Base-by-base conservation (phyloP, 1,140 invertebrate genomes). In the Rhagoletis zephyria region DNA sequence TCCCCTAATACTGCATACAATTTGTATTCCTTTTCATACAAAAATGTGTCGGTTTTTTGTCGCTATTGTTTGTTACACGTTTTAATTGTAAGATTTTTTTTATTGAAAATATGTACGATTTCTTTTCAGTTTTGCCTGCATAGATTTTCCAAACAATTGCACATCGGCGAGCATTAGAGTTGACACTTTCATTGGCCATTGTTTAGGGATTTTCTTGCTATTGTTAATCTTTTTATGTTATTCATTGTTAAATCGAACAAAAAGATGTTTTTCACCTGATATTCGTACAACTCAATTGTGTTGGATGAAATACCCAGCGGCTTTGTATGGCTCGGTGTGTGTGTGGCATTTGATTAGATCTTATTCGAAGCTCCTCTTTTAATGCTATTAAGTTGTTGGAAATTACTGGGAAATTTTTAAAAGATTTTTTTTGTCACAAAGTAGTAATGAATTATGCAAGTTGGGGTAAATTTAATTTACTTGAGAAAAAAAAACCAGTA, bases 171-270 rank as follows among this genome's bases (percentile, higher is more conserved):
- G 48, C 19, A 81, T 56, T 81, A 81, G 56, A 81, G 74, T 81
- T 56, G 74, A 81, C 74, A 81, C 74, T 81, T 81, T 81, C 74
- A 81, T 81, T 81, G 74, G n/a, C 74, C n/a, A 81, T 81, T 81
- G 74, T 81, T 81, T 81, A 42, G 16, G 7, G 0, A 16, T 81
- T 81, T 42, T 56, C 19, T 56, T 56, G 51, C 51, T 56, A 56
- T 56, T 63, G 61, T 63, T 63, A 14, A 30, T 30, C 1, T 30
- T 30, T 30, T 30, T 30, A 30, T 30, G 30, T 30, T 30, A 30
- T 30, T 30, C 70, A 77, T 77, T 77, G 45, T 77, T 0, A n/a
- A 12, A 10, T 4, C n/a, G n/a, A 81, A 81, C 74, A 81, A 81
- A 77, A 56, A 81, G 74, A 56, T 81, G 48, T 48, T 48, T 51